Percentiles rank a stretch among this genome's conserved stretches.
Evolutionary conservation across 2,797 vertebrate genomes (phyloP).

Genomic region (Neopelma chrysocephalum): DNA sequence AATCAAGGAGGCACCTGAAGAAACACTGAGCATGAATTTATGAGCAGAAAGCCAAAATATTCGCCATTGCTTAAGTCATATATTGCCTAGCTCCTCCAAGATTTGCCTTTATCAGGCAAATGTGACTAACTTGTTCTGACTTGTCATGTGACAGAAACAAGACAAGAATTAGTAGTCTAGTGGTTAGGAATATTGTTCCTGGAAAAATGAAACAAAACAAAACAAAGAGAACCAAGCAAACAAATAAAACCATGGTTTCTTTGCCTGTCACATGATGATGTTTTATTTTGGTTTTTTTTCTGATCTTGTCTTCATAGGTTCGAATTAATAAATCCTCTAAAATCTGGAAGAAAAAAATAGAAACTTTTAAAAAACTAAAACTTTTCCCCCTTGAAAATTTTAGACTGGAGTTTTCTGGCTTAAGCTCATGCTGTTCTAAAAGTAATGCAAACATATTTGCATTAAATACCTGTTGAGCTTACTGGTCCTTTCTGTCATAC

Average conservation of each 20-base stretch:
- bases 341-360: not conserved
- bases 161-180: not conserved
- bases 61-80: not conserved
- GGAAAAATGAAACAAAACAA: not conserved
- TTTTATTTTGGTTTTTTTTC: not conserved
- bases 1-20: not conserved
- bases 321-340: not conserved
- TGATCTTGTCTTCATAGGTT: not conserved
- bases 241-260: rapidly evolving
- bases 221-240: not conserved
- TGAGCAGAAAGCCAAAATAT: not conserved
- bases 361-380: not conserved
- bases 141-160: not conserved
- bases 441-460: not conserved
- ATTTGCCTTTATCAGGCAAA: not conserved
- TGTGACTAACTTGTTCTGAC: not conserved
- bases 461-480: not conserved
- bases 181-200: not conserved
- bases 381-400: not conserved
- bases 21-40: not conserved
- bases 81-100: not conserved
- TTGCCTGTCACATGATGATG: not conserved
- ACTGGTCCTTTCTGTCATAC: not conserved
- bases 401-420: not conserved
- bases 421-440: not conserved